These are phyloP conservation scores for Cabera pusaria DNA, from an alignment of 2,888 invertebrate genomes.

Conservation along the genomic window DNA sequence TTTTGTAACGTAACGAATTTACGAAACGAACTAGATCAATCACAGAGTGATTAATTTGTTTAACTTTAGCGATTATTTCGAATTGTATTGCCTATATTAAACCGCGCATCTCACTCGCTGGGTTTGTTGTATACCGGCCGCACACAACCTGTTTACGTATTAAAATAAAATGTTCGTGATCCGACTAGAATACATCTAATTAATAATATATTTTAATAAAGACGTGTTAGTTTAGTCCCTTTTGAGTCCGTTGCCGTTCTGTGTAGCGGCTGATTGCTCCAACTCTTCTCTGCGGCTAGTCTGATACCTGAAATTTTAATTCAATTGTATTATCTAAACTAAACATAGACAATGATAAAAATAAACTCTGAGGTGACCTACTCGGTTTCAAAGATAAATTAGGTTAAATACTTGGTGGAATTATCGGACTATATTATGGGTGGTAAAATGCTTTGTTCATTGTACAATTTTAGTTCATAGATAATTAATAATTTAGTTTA, in stretches of 20 bases:
- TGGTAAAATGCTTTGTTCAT: too few relatives aligned
- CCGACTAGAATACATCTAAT: slow-evolving; percentile 20
- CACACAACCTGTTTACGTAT: slow-evolving; percentile 15
- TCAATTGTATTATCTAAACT: too few relatives aligned
- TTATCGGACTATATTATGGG: too few relatives aligned
- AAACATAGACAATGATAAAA: too few relatives aligned
- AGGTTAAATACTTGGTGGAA: too few relatives aligned
- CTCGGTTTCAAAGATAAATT: too few relatives aligned
- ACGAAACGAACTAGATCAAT: too few relatives aligned
- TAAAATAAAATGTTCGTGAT: slow-evolving; percentile 24
- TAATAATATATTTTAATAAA: slow-evolving; percentile 12
- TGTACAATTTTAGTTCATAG: too few relatives aligned
- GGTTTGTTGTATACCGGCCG: slow-evolving; percentile 23
- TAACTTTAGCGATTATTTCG: slow-evolving; percentile 6
- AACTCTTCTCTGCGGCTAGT: slow-evolving; percentile 80
- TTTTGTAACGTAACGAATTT: too few relatives aligned
- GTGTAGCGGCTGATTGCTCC: slow-evolving; percentile 66
- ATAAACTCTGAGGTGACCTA: too few relatives aligned
- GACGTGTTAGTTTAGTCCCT: slow-evolving; percentile 71
- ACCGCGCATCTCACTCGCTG: slow-evolving; percentile 26
- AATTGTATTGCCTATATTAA: slow-evolving; percentile 4
- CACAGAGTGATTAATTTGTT: slow-evolving; percentile 26
- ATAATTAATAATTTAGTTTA: too few relatives aligned
- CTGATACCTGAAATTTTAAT: slow-evolving; percentile 80
- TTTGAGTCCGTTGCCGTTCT: slow-evolving; percentile 85